Evolutionary conservation across 1,140 invertebrate species (phyloP).

Genomic region (Zaprionus africanus): DNA sequence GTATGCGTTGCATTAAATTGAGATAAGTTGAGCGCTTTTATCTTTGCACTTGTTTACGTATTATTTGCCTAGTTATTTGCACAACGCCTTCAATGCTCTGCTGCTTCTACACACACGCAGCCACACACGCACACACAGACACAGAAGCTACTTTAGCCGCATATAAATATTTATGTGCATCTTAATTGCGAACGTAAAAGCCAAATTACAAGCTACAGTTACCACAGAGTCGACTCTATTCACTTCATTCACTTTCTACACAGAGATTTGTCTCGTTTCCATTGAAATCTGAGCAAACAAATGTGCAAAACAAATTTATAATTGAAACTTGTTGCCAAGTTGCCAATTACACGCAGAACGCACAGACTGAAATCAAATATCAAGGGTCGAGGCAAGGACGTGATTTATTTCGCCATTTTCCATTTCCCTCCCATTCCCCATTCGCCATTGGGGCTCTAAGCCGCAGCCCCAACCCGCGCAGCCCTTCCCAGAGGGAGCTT

Average conservation of each 20-base stretch:
- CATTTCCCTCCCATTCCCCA: not conserved
- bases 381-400: not conserved
- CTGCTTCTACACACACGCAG: slow-evolving; percentile 19
- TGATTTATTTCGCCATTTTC: slow-evolving; percentile 7
- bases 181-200: slow-evolving; percentile 35
- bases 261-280: not conserved
- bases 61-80: slow-evolving; percentile 31
- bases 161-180: slow-evolving; percentile 1
- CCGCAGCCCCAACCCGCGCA: not conserved
- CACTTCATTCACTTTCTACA: slow-evolving; percentile 43
- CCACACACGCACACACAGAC: slow-evolving; percentile 1
- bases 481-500: not conserved
- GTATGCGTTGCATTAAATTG: slow-evolving; percentile 16
- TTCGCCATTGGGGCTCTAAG: not conserved
- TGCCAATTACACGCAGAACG: slow-evolving; percentile 10
- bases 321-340: slow-evolving; percentile 11
- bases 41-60: slow-evolving; percentile 45
- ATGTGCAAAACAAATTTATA: slow-evolving; percentile 3
- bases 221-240: slow-evolving; percentile 13
- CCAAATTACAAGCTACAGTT: slow-evolving; percentile 27
- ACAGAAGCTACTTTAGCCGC: not conserved
- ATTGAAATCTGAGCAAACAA: slow-evolving; percentile 1
- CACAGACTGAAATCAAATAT: slow-evolving; percentile 5
- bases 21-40: slow-evolving; percentile 42
- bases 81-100: slow-evolving; percentile 47